phyloP scores from a whole-genome alignment of 2,888 invertebrate species.

The Syritta pipiens region DNA sequence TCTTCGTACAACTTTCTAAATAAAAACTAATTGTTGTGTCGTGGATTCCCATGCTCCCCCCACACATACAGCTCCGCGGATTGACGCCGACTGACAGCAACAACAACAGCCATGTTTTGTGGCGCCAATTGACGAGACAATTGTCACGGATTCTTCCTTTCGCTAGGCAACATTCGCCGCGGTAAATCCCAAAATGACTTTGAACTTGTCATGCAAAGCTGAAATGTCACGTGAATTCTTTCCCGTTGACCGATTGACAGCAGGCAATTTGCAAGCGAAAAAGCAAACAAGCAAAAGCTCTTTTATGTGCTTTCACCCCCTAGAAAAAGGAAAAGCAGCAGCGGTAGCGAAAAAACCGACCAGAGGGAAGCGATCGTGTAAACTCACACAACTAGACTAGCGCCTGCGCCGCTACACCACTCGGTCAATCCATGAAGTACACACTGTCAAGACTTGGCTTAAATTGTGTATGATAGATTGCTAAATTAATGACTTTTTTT shows the following conservation, averaged over 20 bases:
- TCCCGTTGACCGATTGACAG: slow-evolving; percentile 12
- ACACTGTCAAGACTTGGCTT: slow-evolving; percentile 57
- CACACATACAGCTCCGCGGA: slow-evolving; percentile 1
- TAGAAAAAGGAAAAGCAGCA: not conserved
- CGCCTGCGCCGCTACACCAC: slow-evolving; percentile 57
- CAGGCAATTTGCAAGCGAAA: not conserved
- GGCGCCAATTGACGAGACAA: slow-evolving; percentile 54
- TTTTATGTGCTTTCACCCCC: not conserved
- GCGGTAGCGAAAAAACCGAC: not conserved
- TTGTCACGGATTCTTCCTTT: slow-evolving; percentile 43
- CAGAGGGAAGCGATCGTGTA: slow-evolving; percentile 40
- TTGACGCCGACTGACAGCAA: slow-evolving; percentile 7
- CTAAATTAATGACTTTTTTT: slow-evolving; percentile 48
- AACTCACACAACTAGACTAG: slow-evolving; percentile 33
- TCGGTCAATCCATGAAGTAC: slow-evolving; percentile 50
- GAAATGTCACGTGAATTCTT: slow-evolving; percentile 66
- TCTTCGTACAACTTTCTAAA: slow-evolving; percentile 52
- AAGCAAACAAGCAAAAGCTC: slow-evolving; percentile 11
- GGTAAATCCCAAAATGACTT: slow-evolving; percentile 37
- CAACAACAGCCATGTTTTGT: slow-evolving; percentile 8
- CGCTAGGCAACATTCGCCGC: not conserved
- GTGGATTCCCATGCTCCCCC: slow-evolving; percentile 21
- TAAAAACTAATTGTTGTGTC: slow-evolving; percentile 36
- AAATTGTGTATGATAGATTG: slow-evolving; percentile 65
- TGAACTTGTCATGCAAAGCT: slow-evolving; percentile 57